These are phyloP conservation scores for Ceyx melanurus DNA, from an alignment of 2,113 vertebrate species.

Conservation along the genomic window DNA sequence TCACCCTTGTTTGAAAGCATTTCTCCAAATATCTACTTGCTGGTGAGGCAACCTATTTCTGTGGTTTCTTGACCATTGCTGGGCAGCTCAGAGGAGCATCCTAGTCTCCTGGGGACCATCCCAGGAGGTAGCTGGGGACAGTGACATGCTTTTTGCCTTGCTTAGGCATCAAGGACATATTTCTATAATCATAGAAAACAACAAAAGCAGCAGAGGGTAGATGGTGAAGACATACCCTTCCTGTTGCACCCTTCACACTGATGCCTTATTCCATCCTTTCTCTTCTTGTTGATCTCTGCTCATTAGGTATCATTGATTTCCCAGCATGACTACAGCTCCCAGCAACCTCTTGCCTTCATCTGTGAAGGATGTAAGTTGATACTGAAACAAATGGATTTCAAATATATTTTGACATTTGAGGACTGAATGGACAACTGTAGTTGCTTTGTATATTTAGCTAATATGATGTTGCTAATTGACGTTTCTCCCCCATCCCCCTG, in stretches of 20 bases:
- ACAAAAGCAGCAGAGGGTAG: not conserved
- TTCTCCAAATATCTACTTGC: not conserved
- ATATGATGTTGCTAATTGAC: not conserved
- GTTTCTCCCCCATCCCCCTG: accelerated
- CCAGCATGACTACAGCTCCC: not conserved
- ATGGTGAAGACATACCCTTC: not conserved
- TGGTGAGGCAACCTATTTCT: no score
- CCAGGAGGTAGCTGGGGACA: not conserved
- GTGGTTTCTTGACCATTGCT: not conserved
- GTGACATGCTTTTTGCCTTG: not conserved
- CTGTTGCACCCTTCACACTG: not conserved
- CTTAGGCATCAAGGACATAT: not conserved
- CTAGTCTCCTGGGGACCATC: not conserved
- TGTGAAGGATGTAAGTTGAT: not conserved
- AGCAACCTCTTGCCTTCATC: not conserved
- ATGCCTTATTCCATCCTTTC: not conserved
- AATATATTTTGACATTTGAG: not conserved
- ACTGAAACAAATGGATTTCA: not conserved
- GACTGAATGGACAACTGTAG: not conserved
- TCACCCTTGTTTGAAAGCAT: not conserved
- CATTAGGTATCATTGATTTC: not conserved
- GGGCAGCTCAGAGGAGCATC: not conserved
- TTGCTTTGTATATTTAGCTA: not conserved
- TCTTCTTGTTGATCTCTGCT: not conserved
- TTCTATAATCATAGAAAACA: not conserved